Evolutionary conservation across 2,797 vertebrate genomes (phyloP).

Genomic region (Argentina silus): DNA sequence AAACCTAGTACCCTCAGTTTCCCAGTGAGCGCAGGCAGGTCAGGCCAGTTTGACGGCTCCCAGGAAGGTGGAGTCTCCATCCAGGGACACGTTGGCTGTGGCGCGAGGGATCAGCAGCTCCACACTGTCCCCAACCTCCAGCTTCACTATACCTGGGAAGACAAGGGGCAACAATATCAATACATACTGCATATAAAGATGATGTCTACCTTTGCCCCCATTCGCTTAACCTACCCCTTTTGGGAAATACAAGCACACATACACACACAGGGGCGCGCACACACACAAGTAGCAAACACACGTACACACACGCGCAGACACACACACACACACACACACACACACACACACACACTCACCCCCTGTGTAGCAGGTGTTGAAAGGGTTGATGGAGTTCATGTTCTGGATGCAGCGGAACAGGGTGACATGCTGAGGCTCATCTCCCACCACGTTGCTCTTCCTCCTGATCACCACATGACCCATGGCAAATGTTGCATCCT

Average conservation of each 20-base stretch:
- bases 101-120: conserved; percentile 90
- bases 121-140: conserved; percentile 90
- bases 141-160: conserved; percentile 87
- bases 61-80: conserved; percentile 92
- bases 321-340: not conserved
- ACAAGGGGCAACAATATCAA: conserved; percentile 15
- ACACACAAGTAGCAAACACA: not conserved
- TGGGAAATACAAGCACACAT: not conserved
- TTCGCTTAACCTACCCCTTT: not conserved
- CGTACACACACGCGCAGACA: not conserved
- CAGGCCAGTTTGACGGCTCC: conserved; percentile 90
- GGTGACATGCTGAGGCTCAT: conserved; percentile 86
- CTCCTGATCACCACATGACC: conserved; percentile 92
- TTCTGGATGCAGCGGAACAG: conserved; percentile 95
- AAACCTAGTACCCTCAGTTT: not conserved
- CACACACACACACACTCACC: conserved; percentile 70
- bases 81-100: conserved; percentile 84
- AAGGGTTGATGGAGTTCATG: conserved; percentile 85
- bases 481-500: conserved; percentile 88
- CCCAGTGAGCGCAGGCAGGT: conserved; percentile 42
- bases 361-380: conserved; percentile 96
- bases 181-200: not conserved
- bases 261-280: no score
- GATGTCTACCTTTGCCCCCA: not conserved
- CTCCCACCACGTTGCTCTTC: conserved; percentile 89